These are phyloP conservation scores for Alectura lathami DNA, from an alignment of 2,113 vertebrate genomes.

Conservation along the genomic window DNA sequence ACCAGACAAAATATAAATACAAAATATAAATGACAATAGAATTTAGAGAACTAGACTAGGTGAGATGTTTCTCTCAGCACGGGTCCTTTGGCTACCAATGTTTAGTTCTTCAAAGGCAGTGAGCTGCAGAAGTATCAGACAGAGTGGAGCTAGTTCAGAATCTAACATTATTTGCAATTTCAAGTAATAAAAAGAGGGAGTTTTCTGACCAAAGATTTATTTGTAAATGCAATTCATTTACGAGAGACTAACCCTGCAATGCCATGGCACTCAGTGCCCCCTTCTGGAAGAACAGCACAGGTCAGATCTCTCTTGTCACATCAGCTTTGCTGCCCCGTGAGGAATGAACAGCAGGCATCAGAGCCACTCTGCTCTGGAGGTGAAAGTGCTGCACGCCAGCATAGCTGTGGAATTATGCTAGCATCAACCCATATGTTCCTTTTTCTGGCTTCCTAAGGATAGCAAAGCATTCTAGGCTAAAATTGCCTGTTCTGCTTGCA, in stretches of 20 bases:
- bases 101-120: neutral
- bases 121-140: neutral
- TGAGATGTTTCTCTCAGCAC: neutral
- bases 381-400: neutral
- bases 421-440: neutral
- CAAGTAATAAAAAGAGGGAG: neutral
- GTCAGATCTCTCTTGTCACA: fast-evolving
- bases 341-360: neutral
- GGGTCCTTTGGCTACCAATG: neutral
- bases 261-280: neutral
- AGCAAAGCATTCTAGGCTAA: neutral
- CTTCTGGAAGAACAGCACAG: neutral
- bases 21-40: neutral
- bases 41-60: neutral
- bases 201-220: neutral
- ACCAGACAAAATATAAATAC: neutral
- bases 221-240: neutral
- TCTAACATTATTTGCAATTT: neutral
- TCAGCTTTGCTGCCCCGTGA: neutral
- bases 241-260: neutral
- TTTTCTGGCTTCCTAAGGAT: neutral
- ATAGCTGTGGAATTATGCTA: neutral
- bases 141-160: neutral
- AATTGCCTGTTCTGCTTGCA: neutral
- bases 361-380: neutral